Conservation (phyloP, 2,888 invertebrate species). For the Cordylochernes scorpioides region DNA sequence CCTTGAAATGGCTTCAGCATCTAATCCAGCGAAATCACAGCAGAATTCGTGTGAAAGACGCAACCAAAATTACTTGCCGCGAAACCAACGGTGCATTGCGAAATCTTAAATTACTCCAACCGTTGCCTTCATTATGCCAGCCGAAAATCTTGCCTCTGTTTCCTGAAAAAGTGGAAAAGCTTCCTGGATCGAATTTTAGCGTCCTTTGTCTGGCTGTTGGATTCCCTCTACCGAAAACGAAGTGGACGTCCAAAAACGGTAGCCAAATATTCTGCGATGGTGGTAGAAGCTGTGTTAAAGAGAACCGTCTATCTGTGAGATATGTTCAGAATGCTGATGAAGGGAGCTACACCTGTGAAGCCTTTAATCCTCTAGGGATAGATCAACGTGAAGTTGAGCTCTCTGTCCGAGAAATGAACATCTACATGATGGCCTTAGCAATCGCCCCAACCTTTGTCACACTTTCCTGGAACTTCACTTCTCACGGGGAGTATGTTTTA, state of each 20-base stretch:
- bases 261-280: too few relatives aligned
- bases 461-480: conserved; percentile 18
- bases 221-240: conserved; percentile 9
- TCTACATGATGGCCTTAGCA: conserved; percentile 16
- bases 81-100: conserved; percentile 3
- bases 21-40: conserved; percentile 1
- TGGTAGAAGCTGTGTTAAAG: conserved; percentile 8
- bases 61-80: conserved; percentile 4
- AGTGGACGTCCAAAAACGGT: conserved; percentile 12
- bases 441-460: conserved; percentile 20
- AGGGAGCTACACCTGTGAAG: conserved; percentile 14
- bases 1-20: conserved; percentile 15
- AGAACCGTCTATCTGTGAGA: conserved; percentile 11
- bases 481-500: conserved; percentile 13
- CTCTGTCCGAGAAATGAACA: conserved; percentile 12
- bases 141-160: conserved; percentile 16
- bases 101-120: conserved; percentile 3
- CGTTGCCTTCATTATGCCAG: conserved; percentile 8
- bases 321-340: conserved; percentile 15
- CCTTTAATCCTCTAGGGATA: conserved; percentile 10
- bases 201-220: conserved; percentile 15
- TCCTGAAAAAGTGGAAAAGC: conserved; percentile 8
- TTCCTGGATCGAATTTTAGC: conserved; percentile 14
- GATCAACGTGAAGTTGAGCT: conserved; percentile 12
- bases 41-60: background rate